These are phyloP conservation scores for Daboia siamensis DNA, from an alignment of 2,113 vertebrate species.

Conservation along the genomic window DNA sequence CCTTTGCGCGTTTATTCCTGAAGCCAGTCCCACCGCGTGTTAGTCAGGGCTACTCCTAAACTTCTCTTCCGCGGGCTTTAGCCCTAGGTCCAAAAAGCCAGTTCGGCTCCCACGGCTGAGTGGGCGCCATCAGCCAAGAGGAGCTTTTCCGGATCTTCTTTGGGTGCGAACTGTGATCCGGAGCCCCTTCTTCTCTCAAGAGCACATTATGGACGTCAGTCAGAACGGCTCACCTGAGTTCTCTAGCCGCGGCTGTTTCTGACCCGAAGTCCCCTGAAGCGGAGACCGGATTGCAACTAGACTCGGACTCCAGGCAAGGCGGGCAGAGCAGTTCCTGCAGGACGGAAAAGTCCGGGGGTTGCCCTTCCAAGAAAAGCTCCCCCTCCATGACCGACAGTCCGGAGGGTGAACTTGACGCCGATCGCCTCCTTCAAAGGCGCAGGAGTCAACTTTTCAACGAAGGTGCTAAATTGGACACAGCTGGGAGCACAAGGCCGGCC, in stretches of 20 bases:
- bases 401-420: neutral
- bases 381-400: constrained; percentile 37
- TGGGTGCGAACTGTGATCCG: neutral
- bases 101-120: neutral
- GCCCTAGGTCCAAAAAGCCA: no score
- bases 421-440: neutral
- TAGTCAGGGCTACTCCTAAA: neutral
- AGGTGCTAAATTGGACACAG: neutral
- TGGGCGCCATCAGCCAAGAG: neutral
- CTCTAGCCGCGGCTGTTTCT: neutral
- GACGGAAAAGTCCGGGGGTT: constrained; percentile 41
- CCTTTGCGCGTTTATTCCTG: neutral
- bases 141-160: neutral
- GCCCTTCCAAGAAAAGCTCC: constrained; percentile 33
- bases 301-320: constrained; percentile 37
- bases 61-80: neutral
- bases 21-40: neutral
- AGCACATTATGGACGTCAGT: neutral
- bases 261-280: neutral
- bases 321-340: constrained; percentile 52
- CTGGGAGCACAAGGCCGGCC: neutral
- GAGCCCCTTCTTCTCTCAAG: neutral
- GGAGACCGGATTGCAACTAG: neutral
- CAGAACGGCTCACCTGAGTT: neutral
- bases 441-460: neutral